Conservation (phyloP, 2,113 vertebrate genomes). For the Hypocryptadius cinnamomeus region DNA sequence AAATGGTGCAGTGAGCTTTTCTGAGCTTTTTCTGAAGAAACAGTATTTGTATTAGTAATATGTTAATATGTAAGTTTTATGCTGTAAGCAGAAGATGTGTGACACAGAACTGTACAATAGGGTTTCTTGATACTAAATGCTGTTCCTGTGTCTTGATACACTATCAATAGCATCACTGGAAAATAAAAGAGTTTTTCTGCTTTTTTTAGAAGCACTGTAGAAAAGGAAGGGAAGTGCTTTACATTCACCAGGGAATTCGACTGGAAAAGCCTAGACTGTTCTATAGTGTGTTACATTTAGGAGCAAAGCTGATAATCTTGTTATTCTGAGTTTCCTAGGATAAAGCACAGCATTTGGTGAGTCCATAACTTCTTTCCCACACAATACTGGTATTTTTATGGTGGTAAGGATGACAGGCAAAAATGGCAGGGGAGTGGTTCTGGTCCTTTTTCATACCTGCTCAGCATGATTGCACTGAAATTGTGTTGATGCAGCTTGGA, state of each 20-base stretch:
- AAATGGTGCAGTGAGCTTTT: not conserved
- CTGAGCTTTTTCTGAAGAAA: not conserved
- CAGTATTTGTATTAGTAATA: not conserved
- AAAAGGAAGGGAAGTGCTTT: constrained; percentile 14
- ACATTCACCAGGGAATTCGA: constrained; percentile 10
- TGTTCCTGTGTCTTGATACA: not conserved
- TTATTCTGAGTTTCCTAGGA: constrained; percentile 25
- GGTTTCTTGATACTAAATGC: not conserved
- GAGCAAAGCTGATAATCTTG: constrained; percentile 6
- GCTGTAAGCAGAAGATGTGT: not conserved
- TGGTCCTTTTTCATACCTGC: constrained; percentile 28
- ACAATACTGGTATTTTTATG: constrained; percentile 14
- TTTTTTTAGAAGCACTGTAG: not conserved
- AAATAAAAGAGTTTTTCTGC: not conserved
- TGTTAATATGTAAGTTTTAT: not conserved
- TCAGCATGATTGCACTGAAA: not conserved
- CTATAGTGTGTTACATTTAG: constrained; percentile 9
- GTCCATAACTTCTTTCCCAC: not conserved
- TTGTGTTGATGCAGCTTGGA: not conserved
- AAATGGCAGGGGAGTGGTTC: not conserved
- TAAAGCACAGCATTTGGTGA: not conserved
- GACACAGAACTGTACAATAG: not conserved
- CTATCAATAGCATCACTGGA: not conserved
- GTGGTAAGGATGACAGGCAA: not conserved
- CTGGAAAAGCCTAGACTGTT: constrained; percentile 4